Evolutionary conservation across 2,888 invertebrate genomes (phyloP).

Genomic region (Nephrocerus scutellatus): DNA sequence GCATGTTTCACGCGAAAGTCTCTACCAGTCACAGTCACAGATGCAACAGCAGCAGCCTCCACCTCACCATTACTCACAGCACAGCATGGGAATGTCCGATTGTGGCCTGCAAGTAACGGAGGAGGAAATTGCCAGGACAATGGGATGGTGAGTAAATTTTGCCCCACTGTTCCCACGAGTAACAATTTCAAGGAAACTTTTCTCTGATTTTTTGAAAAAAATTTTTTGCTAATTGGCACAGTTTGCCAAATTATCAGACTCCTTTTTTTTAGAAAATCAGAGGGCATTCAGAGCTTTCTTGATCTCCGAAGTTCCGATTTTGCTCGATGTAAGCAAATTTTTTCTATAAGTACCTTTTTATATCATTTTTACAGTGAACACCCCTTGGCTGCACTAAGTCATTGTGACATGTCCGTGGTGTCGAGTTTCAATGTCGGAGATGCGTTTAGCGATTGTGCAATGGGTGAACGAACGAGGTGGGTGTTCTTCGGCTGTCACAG

Average conservation of each 20-base stretch:
- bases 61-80: conserved; percentile 70
- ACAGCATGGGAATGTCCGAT: conserved; percentile 60
- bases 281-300: too few species aligned
- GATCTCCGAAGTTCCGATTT: too few species aligned
- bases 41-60: conserved; percentile 35
- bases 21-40: conserved; percentile 49
- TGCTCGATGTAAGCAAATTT: too few species aligned
- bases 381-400: conserved; percentile 79
- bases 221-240: too few species aligned
- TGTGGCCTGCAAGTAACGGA: conserved; percentile 85
- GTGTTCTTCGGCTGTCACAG: background rate
- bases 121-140: conserved; percentile 83
- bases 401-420: conserved; percentile 83
- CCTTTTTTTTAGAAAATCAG: too few species aligned
- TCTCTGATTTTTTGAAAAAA: too few species aligned
- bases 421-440: conserved; percentile 65
- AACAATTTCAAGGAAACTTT: too few species aligned
- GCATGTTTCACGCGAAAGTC: conserved; percentile 59
- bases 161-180: too few species aligned
- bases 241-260: too few species aligned
- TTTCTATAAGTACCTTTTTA: too few species aligned
- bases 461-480: conserved; percentile 46
- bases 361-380: conserved; percentile 57
- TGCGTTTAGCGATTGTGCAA: conserved; percentile 47
- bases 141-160: conserved; percentile 53